phyloP scores from a whole-genome alignment of 2,888 invertebrate species.

The Caenorhabditis parvicauda region DNA sequence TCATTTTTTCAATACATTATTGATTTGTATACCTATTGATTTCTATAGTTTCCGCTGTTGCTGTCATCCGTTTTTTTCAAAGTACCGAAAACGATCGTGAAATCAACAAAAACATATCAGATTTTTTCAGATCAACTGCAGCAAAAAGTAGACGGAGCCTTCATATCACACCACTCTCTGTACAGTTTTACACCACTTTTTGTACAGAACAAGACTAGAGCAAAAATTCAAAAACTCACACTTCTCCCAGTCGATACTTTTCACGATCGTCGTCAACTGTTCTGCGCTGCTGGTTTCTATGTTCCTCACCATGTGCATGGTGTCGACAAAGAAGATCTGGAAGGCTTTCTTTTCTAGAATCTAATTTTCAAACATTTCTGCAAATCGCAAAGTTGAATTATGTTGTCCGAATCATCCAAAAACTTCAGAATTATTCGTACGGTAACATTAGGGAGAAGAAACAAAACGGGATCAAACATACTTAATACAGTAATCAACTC shows the following conservation, averaged over 20 bases:
- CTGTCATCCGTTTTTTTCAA: too few species aligned
- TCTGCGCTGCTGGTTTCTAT: constrained; percentile 36
- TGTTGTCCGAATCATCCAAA: neutral
- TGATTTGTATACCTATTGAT: too few species aligned
- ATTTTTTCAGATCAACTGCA: too few species aligned
- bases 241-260: constrained; percentile 31
- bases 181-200: too few species aligned
- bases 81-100: too few species aligned
- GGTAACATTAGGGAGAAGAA: neutral
- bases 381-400: neutral
- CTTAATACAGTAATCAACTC: neutral
- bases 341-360: neutral
- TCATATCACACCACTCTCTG: too few species aligned
- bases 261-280: constrained; percentile 6
- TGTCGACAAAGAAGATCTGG: constrained; percentile 45
- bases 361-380: neutral
- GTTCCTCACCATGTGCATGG: constrained; percentile 34
- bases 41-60: too few species aligned
- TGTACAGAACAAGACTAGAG: too few species aligned
- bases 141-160: too few species aligned
- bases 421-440: neutral
- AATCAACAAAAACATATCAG: too few species aligned
- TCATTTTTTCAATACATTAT: too few species aligned
- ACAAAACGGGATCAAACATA: neutral
- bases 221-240: too few species aligned